Base-by-base conservation (phyloP, 2,797 vertebrate species). In the Neomorphus geoffroyi region DNA sequence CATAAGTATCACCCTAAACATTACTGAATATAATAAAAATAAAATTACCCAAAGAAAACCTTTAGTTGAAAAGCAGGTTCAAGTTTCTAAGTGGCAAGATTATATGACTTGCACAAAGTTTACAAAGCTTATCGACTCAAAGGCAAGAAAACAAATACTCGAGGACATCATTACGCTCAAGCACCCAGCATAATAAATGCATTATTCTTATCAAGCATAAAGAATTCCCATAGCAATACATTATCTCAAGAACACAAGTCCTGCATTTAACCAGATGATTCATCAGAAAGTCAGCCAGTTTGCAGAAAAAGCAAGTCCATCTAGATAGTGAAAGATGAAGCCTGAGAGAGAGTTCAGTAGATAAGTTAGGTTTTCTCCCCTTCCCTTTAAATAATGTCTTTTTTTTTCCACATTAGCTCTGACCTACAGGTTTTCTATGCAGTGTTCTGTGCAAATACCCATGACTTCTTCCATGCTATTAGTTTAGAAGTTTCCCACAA, bases 241-340 rank as follows among this genome's bases (percentile, higher is more conserved):
- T 62, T 41, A 72, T 54, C 66, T 93, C 62, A 77, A 90, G 70
- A 86, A 91, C 62, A 78, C 18, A 75, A 67, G 48, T 81, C 82
- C 75, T 79, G 70, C 88, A 73, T 90, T 92, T 96, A 88, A 92
- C 51, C 18, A 75, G 48, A 93, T 90, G 90, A 95, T 95, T 95
- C 82, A 96, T 93, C 90, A 91, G 58, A 81, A 92, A 81, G 70
- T 27, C 54, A 66, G 50, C 39, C 80, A 69, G 41, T n/a, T 66
- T 70, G 64, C 58, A 90, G 33, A 90, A 94, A 82, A 72, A 72
- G 35, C 26, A 73, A 90, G 74, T 67, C 79, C 65, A 61, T n/a
- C 84, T 64, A 56, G 66, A 79, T 0, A 73, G 35, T 69, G 45
- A 75, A 91, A 89, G 77, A 79, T 6, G 21, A 81, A 74, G 21